Evolutionary conservation across 2,113 vertebrate genomes (phyloP), one percentile per base, ranked within the genome.

Genomic region (Perca schrenkii): DNA sequence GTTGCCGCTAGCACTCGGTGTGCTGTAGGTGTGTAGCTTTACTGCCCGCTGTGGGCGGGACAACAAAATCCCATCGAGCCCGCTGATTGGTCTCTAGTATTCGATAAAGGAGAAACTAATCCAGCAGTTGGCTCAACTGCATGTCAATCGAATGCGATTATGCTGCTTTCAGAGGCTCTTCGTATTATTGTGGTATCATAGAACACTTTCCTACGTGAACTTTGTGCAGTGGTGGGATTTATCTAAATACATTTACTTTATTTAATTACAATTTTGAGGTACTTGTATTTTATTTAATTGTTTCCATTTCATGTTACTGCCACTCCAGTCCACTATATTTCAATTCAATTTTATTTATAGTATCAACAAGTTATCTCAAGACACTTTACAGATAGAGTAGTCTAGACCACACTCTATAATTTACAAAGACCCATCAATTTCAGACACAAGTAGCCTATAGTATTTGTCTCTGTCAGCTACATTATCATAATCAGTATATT

Each of bases 41-140:
- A 22, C 61, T 50, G 69, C 21, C n/a, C 8, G 8, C 1, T 14
- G 84, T 77, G 80, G 88, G 86, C 62, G 87, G 85, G 80, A 77
- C 74, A 63, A 60, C 28, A 8, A 6, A 0, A 12, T 8, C 19
- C 19, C 0, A 4, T 8, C 0, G 2, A 28, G 19, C 16, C 3
- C 15, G 34, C 71, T 88, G 76, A 94, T 94, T 94, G 93, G 93
- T 64, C 62, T 31, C 1, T 69, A 15, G 12, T 6, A n/a, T 19
- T 8, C 28, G 4, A 25, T 4, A 6, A 70, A 68, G 89, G 89
- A 69, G 86, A 85, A 50, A 5, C 17, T 54, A 6, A 13, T 17
- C 28, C 14, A 16, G 67, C n/a, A 22, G n/a, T 91, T 85, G 77
- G 93, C 53, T 47, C 16, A 46, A 8, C 8, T 56, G 12, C 2